Evolutionary conservation across 2,113 vertebrate species (phyloP).

Genomic region (Lasiurus borealis): DNA sequence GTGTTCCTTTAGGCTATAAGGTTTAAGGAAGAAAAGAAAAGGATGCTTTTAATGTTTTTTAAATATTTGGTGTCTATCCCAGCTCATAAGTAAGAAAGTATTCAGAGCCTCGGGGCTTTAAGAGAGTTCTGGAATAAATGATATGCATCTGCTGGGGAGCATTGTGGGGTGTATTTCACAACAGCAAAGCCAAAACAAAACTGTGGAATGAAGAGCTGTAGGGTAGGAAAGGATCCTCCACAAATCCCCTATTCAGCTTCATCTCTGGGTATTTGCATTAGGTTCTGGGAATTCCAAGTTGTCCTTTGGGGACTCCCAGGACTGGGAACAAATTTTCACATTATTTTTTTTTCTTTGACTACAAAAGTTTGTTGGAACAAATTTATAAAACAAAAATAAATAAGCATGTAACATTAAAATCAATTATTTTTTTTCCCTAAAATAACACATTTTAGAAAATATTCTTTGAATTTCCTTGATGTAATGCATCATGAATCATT

Average conservation of each 20-base stretch:
- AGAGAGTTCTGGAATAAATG: neutral
- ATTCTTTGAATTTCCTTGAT: neutral
- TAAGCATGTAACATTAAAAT: too few relatives aligned
- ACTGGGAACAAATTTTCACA: neutral
- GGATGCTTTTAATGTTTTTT: neutral
- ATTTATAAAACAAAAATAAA: conserved; percentile 31
- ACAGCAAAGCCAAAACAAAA: neutral
- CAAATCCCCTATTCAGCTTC: neutral
- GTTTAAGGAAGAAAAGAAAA: neutral
- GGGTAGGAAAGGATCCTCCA: too few relatives aligned
- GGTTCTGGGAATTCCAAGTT: neutral
- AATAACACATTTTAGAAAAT: neutral
- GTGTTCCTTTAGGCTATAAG: neutral
- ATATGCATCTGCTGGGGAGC: neutral
- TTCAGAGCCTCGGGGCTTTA: neutral
- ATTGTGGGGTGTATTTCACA: neutral
- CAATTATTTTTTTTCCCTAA: neutral
- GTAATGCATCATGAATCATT: neutral
- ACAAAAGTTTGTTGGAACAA: neutral
- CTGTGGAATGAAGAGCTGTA: neutral
- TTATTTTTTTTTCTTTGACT: neutral
- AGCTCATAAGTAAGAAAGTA: neutral
- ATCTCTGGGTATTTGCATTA: neutral
- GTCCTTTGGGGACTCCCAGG: neutral
- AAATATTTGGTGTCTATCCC: neutral